These are phyloP conservation scores for Epinephelus malabaricus DNA, from an alignment of 2,797 vertebrate species.

Conservation along the genomic window DNA sequence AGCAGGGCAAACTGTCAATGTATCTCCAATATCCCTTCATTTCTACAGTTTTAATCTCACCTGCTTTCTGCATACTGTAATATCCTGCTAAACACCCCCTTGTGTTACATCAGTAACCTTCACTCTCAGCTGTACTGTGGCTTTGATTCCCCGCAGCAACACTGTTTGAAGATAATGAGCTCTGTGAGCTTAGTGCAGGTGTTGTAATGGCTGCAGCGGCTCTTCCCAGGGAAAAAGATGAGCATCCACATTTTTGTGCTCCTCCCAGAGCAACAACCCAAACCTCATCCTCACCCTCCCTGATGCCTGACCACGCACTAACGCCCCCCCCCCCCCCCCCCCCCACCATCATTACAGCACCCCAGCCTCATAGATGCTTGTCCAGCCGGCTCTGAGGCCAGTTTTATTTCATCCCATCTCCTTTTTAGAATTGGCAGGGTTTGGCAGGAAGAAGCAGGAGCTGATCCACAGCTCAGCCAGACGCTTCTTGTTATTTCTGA, in stretches of 20 bases:
- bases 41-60: constrained; percentile 44
- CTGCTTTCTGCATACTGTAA: constrained; percentile 38
- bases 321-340: background rate
- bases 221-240: constrained; percentile 27
- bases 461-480: constrained; percentile 34
- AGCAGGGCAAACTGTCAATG: constrained; percentile 43
- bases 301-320: constrained; percentile 39
- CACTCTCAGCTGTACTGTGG: constrained; percentile 30
- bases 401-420: constrained; percentile 55
- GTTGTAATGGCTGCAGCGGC: constrained; percentile 45
- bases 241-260: constrained; percentile 34
- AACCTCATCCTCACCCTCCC: constrained; percentile 16
- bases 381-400: background rate
- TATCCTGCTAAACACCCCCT: constrained; percentile 46
- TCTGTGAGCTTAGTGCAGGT: constrained; percentile 42
- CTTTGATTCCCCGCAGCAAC: constrained; percentile 50
- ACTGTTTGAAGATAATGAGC: constrained; percentile 58
- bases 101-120: constrained; percentile 48
- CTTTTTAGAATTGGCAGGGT: constrained; percentile 7
- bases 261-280: constrained; percentile 30
- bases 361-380: constrained; percentile 38
- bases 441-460: constrained; percentile 33
- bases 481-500: constrained; percentile 62
- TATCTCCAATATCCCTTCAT: constrained; percentile 27
- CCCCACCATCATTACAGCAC: constrained; percentile 41